Base-by-base conservation (phyloP, 92 coral and sea anemone genomes). In the Porites divaricata region DNA sequence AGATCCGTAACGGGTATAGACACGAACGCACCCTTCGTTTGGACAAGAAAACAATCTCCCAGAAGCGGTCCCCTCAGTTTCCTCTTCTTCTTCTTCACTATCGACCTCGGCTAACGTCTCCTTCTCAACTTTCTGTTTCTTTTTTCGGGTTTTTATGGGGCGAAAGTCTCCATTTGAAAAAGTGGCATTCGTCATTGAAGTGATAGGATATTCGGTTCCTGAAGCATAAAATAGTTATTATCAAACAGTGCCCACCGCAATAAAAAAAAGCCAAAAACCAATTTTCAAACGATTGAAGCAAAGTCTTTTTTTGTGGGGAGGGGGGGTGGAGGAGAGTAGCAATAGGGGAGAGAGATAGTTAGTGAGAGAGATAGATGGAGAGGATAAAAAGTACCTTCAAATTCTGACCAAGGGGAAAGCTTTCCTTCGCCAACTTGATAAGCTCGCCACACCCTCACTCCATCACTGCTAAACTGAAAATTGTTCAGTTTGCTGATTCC, bases 401-500 rank as follows among this genome's bases (percentile, higher is more conserved):
- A 73, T 24, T 72, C 21, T 72, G 77, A 72, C 77, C 77, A 72
- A 16, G 77, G 77, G 23, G 75, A 16, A 45, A 23, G 20, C 80
- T 51, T 83, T 54, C 91, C 88, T 49, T 17, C 63, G 17, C 91
- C 91, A 10, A 88, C 71, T 9, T 23, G 73, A 72, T 82, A 88
- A 20, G 85, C 91, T 53, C 70, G 45, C 83, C 91, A 65, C 19
- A 77, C 83, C 14, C 28, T 69, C 13, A 82, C 56, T 51, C 83
- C 91, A 6, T 76, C 70, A 5, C 71, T 28, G 25, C 17, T n/a
- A 25, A 73, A 72, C 17, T 87, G 81, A 67, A 87, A 87, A 24
- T 87, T 87, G 24, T 87, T 87, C 22, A 88, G 78, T 54, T 81
- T 75, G 72, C 86, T 88, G 61, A 81, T 76, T 74, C 91, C 84